Conservation (phyloP, 2,888 invertebrate genomes). For the Cancer borealis region DNA sequence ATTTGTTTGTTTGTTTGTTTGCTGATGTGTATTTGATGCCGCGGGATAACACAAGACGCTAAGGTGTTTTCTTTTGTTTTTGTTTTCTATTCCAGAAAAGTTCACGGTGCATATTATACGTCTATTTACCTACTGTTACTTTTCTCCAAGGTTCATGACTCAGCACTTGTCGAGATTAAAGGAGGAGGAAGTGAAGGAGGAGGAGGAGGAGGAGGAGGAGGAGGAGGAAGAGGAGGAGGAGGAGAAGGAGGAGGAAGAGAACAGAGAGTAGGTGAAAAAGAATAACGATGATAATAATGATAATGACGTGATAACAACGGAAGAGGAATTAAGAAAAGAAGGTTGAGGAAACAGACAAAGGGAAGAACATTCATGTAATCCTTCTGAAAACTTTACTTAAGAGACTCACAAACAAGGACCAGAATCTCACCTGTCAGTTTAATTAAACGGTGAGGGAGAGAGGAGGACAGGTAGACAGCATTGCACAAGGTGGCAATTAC, state of each 20-base stretch:
- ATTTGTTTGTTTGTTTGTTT: no score
- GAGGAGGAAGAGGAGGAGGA: constrained; percentile 18
- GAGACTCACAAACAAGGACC: neutral
- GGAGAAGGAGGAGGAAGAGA: neutral
- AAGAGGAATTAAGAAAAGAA: no score
- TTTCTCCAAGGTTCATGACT: neutral
- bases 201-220: neutral
- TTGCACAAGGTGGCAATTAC: neutral
- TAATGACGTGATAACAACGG: no score
- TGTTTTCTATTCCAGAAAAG: neutral
- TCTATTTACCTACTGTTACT: no score
- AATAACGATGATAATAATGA: no score
- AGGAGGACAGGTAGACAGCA: neutral
- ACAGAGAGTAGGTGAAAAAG: neutral
- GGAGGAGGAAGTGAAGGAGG: neutral
- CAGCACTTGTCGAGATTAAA: neutral
- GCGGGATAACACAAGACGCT: neutral
- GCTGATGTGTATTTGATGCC: no score
- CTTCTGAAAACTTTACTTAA: neutral
- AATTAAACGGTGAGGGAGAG: neutral
- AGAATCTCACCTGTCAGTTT: neutral
- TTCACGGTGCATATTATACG: no score
- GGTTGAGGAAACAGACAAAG: neutral
- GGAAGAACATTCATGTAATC: neutral
- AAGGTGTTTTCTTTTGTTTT: neutral